Evolutionary conservation across 2,797 vertebrate genomes (phyloP).

Genomic region (Cuniculus paca): DNA sequence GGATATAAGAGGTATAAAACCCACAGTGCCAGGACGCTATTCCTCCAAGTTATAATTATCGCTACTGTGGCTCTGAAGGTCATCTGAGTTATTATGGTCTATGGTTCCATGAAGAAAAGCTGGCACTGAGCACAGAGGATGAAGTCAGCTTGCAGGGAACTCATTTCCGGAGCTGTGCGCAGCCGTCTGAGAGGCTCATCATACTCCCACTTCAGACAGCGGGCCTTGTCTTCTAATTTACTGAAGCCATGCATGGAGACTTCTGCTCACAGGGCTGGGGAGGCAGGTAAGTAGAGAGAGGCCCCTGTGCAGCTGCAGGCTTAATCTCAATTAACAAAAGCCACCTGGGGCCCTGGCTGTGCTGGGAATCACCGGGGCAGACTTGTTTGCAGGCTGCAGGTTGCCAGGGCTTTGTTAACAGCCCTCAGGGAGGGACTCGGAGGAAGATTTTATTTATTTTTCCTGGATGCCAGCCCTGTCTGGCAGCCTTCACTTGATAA

Average conservation of each 20-base stretch:
- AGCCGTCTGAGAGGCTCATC: not conserved
- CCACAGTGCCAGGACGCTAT: not conserved
- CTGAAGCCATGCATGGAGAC: not conserved
- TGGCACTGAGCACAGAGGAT: not conserved
- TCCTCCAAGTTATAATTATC: not conserved
- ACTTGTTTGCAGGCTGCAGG: not conserved
- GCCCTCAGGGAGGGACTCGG: slow-evolving; percentile 13
- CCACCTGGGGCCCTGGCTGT: slow-evolving; percentile 45
- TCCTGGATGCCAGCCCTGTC: slow-evolving; percentile 64
- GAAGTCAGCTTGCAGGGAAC: not conserved
- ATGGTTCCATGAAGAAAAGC: not conserved
- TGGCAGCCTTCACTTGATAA: slow-evolving; percentile 64
- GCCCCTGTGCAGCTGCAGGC: slow-evolving; percentile 54
- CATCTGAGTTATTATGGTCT: not conserved
- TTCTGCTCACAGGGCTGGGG: not conserved
- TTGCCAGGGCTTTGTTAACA: slow-evolving; percentile 73
- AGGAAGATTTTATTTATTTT: slow-evolving; percentile 75
- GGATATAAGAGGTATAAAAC: not conserved
- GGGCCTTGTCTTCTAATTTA: not conserved
- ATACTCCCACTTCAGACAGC: not conserved
- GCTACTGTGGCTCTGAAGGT: not conserved
- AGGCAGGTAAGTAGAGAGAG: not conserved
- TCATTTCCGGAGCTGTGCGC: not conserved
- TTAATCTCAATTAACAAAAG: slow-evolving; percentile 74
- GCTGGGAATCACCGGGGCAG: not conserved